Evolutionary conservation across 2,113 vertebrate species (phyloP), one percentile per base, ranked within the genome.

Genomic region (Sardina pilchardus): DNA sequence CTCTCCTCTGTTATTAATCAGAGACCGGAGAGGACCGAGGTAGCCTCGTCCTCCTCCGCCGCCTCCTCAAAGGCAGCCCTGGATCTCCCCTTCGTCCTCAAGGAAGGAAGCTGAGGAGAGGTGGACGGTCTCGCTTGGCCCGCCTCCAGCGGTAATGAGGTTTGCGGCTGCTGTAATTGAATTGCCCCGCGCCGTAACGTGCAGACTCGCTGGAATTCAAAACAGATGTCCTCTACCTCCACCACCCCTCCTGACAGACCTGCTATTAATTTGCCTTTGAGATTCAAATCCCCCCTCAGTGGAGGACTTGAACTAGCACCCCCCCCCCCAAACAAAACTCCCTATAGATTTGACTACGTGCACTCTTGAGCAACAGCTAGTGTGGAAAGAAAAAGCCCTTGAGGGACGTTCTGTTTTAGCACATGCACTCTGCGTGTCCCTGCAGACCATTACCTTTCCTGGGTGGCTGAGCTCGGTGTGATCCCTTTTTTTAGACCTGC

Each of bases 261-360:
- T 89, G 91, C 87, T 91, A 91, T 93, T 93, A 90, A 91, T 93
- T 91, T 92, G 75, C 89, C 90, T 82, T 81, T 82, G 87, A 90
- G 87, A 86, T 67, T 88, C 81, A 26, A 44, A 30, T 21, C 85
- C 63, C 24, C 85, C 63, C 86, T 84, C 19, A 81, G 45, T 84
- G 89, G 88, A 84, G 82, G 81, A 83, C 67, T 88, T n/a, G 39
- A 42, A 42, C 39, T 3, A 85, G 88, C 82, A 82, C 83, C 81
- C 84, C 84, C 42, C 63, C 75, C 81, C 45, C 83, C 14, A 47
- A 85, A 81, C 83, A 43, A 63, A 50, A 50, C 17, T 50, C 48
- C 48, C 10, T 24, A 59, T 59, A 24, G 53, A 59, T 59, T 59
- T 50, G 86, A 78, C 82, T 85, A n/a, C 80, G 44, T 87, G 87